A percentile compares a stretch with the other conserved stretches of the same genome.
Conservation (phyloP, 2,888 invertebrate genomes). For the Plebejus melissa region DNA sequence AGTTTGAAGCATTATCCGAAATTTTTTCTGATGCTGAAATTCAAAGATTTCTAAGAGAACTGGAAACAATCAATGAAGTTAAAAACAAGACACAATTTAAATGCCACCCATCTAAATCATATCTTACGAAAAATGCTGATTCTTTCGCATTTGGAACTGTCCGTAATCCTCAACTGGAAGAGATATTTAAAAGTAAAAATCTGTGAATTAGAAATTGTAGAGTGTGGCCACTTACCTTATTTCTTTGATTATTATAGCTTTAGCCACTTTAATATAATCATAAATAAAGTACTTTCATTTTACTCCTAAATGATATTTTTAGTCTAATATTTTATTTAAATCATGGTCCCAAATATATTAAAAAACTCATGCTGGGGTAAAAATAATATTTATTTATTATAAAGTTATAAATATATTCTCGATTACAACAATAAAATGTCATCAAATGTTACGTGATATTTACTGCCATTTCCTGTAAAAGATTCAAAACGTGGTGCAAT, state of each 20-base stretch:
- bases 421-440: constrained; percentile 47
- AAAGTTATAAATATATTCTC: constrained; percentile 65
- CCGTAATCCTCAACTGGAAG: constrained; percentile 50
- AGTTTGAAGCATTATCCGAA: constrained; percentile 54
- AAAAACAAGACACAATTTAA: constrained; percentile 38
- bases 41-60: constrained; percentile 41
- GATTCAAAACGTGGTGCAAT: constrained; percentile 79
- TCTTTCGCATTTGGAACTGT: constrained; percentile 52
- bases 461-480: constrained; percentile 81
- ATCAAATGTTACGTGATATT: constrained; percentile 61
- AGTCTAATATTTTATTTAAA: not conserved
- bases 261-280: not conserved
- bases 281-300: too few relatives aligned
- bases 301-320: too few relatives aligned
- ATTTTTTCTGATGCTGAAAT: constrained; percentile 57
- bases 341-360: not conserved
- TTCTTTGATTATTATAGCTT: not conserved
- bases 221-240: not conserved
- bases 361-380: constrained; percentile 32
- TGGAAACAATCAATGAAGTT: constrained; percentile 36
- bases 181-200: constrained; percentile 54
- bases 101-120: constrained; percentile 41
- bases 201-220: constrained; percentile 38
- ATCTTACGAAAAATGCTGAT: constrained; percentile 39
- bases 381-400: constrained; percentile 53